Evolutionary conservation across 2,113 vertebrate species (phyloP).

Genomic region (Campylomormyrus numenius): DNA sequence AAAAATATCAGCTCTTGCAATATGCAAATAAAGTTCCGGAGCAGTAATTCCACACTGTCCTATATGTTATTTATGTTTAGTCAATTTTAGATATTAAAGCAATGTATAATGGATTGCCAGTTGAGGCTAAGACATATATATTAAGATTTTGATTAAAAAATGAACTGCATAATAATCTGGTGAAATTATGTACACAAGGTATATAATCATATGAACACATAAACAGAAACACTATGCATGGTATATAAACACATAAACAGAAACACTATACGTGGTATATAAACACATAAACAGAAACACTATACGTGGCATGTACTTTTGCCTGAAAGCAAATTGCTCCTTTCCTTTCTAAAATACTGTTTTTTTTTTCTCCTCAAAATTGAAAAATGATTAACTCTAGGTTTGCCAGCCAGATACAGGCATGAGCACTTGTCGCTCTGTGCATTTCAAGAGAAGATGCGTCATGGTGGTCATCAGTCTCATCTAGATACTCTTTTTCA

Average conservation of each 20-base stretch:
- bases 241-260: neutral
- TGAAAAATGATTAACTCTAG: neutral
- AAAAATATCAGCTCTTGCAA: neutral
- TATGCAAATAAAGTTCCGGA: neutral
- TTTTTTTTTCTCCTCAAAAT: neutral
- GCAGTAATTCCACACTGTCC: neutral
- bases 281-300: neutral
- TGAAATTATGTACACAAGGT: neutral
- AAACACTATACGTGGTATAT: neutral
- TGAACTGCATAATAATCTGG: neutral
- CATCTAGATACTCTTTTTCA: neutral
- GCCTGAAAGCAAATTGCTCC: neutral
- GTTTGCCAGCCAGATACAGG: neutral
- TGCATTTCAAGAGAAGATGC: too few species aligned
- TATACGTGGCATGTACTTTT: neutral
- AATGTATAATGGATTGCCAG: neutral
- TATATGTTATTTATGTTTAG: neutral
- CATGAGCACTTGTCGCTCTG: neutral
- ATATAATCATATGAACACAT: neutral
- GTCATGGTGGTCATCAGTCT: neutral
- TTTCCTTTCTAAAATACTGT: constrained; percentile 2
- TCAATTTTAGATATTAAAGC: neutral
- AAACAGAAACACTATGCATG: neutral
- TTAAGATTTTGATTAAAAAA: neutral
- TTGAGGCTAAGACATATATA: neutral